Percentiles rank a stretch among this genome's conserved stretches.
These are phyloP conservation scores for Hydraecia micacea DNA, from an alignment of 2,888 invertebrate genomes.

Conservation along the genomic window DNA sequence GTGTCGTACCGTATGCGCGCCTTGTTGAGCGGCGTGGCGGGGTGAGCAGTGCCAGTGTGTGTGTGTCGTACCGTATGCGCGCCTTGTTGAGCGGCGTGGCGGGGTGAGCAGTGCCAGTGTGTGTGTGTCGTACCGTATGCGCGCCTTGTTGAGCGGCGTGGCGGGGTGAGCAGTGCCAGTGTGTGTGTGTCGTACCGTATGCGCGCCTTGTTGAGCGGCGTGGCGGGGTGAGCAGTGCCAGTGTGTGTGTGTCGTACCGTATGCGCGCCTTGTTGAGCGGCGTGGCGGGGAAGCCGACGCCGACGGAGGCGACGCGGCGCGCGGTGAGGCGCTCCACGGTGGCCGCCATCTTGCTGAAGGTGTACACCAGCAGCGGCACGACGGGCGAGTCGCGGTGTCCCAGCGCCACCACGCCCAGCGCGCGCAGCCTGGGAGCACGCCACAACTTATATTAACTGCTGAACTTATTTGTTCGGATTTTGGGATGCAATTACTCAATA, in stretches of 20 bases:
- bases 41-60: too few species aligned
- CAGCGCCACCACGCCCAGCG: slow-evolving; percentile 97
- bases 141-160: too few species aligned
- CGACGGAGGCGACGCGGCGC: slow-evolving; percentile 97
- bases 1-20: too few species aligned
- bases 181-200: too few species aligned
- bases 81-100: too few species aligned
- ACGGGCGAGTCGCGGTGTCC: slow-evolving; percentile 99
- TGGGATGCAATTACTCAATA: not conserved
- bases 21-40: too few species aligned
- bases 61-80: too few species aligned
- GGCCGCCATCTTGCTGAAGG: slow-evolving; percentile 98
- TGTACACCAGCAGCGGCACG: slow-evolving; percentile 98
- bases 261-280: slow-evolving; percentile 97
- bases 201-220: too few species aligned
- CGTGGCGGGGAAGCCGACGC: slow-evolving; percentile 99
- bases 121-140: too few species aligned
- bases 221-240: too few species aligned
- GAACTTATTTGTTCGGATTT: not conserved
- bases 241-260: slow-evolving; percentile 80
- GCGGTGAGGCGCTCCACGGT: slow-evolving; percentile 96
- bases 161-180: too few species aligned
- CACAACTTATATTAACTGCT: not conserved
- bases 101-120: too few species aligned
- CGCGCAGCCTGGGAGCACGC: slow-evolving; percentile 89